Evolutionary conservation across 2,888 invertebrate species (phyloP).

Genomic region (Hesperia comma): DNA sequence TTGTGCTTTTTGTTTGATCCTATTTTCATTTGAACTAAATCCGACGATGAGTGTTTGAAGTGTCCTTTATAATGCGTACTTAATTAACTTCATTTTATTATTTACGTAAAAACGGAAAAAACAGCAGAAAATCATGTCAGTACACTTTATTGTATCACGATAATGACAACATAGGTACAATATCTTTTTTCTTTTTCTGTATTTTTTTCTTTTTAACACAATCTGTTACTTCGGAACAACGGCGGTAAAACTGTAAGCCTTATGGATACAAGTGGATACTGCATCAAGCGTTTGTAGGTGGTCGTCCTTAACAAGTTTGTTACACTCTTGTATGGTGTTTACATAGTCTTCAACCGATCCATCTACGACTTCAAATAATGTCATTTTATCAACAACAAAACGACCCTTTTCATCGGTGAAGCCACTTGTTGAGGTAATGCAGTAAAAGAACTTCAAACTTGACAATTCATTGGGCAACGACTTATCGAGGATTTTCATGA

Average conservation of each 20-base stretch:
- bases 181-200: no score
- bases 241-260: not conserved
- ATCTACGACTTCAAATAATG: not conserved
- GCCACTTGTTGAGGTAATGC: not conserved
- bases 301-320: not conserved
- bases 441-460: constrained; percentile 17
- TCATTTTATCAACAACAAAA: constrained; percentile 5
- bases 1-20: no score
- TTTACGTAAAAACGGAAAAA: no score
- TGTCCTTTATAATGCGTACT: no score
- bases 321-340: not conserved
- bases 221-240: not conserved
- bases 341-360: constrained; percentile 1
- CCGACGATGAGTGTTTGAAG: no score
- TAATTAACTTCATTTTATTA: no score
- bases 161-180: no score
- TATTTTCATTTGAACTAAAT: no score
- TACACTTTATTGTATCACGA: no score
- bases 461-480: constrained; percentile 7
- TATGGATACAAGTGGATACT: not conserved
- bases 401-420: not conserved
- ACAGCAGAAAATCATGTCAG: no score
- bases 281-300: not conserved
- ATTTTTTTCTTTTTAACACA: no score
- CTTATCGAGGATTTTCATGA: constrained; percentile 16